Evolutionary conservation across 2,888 invertebrate species (phyloP).

Genomic region (Endotricha flammealis): DNA sequence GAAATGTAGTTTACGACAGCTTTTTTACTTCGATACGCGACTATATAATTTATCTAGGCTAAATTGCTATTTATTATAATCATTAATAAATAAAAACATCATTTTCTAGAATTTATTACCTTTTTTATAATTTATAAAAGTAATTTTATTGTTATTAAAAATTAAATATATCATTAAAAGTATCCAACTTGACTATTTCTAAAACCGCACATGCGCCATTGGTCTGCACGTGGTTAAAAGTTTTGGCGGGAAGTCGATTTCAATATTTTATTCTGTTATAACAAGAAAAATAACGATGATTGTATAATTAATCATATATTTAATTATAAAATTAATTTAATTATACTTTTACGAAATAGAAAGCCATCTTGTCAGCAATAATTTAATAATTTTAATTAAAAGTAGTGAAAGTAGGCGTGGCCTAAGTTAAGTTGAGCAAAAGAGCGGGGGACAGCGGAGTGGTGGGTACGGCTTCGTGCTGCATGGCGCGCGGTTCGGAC

Average conservation of each 20-base stretch:
- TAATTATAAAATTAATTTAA: too few species aligned
- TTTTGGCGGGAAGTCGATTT: conserved; percentile 19
- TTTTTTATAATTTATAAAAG: too few species aligned
- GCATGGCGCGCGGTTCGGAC: conserved; percentile 32
- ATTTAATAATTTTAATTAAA: conserved; percentile 9
- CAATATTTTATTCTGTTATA: not conserved
- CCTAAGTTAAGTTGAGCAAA: conserved; percentile 24
- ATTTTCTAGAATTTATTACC: too few species aligned
- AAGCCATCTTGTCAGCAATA: too few species aligned
- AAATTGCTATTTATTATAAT: too few species aligned
- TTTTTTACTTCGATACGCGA: too few species aligned
- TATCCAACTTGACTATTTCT: conserved; percentile 2
- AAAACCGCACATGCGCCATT: conserved; percentile 32
- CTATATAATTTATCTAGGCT: too few species aligned
- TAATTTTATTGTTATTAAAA: too few species aligned
- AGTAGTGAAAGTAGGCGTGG: conserved; percentile 30
- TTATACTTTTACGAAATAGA: not conserved
- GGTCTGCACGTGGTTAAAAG: conserved; percentile 23
- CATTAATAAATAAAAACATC: too few species aligned
- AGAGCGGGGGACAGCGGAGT: conserved; percentile 32
- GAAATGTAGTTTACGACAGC: too few species aligned
- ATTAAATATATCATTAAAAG: too few species aligned
- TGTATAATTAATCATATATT: not conserved
- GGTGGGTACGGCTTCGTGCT: conserved; percentile 46
- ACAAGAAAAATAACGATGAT: not conserved